Conservation (phyloP, 1,140 invertebrate genomes). For the Pollicipes pollicipes region DNA sequence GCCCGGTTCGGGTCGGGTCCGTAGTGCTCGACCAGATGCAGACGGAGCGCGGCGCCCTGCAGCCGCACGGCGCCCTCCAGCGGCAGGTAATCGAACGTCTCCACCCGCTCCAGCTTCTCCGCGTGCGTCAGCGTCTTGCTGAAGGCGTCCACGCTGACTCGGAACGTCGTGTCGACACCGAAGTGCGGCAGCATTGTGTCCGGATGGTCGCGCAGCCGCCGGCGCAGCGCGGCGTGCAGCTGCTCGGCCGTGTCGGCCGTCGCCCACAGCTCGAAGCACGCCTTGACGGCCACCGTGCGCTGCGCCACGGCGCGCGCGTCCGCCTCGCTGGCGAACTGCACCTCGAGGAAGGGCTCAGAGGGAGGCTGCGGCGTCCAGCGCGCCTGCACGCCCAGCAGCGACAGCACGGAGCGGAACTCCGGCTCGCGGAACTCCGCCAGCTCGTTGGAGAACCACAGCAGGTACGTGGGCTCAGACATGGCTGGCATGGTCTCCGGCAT, state of each 20-base stretch:
- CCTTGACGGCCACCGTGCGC: background rate
- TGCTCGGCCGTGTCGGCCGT: background rate
- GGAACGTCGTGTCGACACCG: background rate
- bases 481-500: too few relatives aligned
- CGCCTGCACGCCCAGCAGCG: background rate
- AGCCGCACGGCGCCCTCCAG: conserved; percentile 59
- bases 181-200: background rate
- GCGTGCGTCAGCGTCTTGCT: background rate
- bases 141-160: background rate
- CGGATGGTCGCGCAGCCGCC: background rate
- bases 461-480: background rate
- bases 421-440: background rate
- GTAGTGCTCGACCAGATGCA: conserved; percentile 73
- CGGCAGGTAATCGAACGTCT: conserved; percentile 60
- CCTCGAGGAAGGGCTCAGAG: background rate
- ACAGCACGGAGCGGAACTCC: background rate
- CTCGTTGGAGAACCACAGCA: background rate
- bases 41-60: conserved; percentile 53
- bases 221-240: background rate
- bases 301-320: background rate
- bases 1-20: conserved; percentile 44
- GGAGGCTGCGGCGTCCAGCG: background rate
- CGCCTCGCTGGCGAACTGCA: background rate
- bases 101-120: background rate
- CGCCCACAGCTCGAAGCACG: background rate